These are phyloP conservation scores for Dinoponera quadriceps DNA, from an alignment of 1,140 invertebrate genomes.

Conservation along the genomic window DNA sequence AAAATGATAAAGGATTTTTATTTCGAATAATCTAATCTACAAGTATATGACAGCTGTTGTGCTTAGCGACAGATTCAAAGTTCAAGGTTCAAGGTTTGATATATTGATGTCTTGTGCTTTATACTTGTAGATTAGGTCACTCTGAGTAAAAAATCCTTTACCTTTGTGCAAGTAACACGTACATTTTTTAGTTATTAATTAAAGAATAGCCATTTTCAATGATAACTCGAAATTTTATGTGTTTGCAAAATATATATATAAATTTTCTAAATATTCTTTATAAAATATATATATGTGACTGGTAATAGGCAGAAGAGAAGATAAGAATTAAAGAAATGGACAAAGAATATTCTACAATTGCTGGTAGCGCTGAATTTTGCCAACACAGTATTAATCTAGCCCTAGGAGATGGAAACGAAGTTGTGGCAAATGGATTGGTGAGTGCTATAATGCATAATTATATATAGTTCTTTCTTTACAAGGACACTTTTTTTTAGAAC, in stretches of 20 bases:
- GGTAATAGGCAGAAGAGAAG: slow-evolving; percentile 91
- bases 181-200: no score
- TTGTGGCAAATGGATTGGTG: slow-evolving; percentile 92
- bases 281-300: slow-evolving; percentile 63
- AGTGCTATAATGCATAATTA: slow-evolving; percentile 67
- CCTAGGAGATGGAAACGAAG: slow-evolving; percentile 93
- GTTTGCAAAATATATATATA: not conserved
- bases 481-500: slow-evolving; percentile 85
- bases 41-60: no score
- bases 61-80: no score
- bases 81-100: no score
- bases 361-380: slow-evolving; percentile 93
- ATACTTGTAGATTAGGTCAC: no score
- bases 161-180: no score
- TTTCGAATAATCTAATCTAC: no score
- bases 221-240: no score
- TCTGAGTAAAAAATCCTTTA: no score
- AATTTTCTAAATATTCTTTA: not conserved
- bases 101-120: no score
- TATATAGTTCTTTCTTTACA: slow-evolving; percentile 1
- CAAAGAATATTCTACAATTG: slow-evolving; percentile 98
- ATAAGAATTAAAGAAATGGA: slow-evolving; percentile 92
- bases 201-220: no score
- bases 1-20: no score
- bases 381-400: slow-evolving; percentile 94